Percentiles rank a stretch among this genome's conserved stretches.
These are phyloP conservation scores for Drosophila santomea DNA, from an alignment of 1,140 invertebrate species.

Conservation along the genomic window DNA sequence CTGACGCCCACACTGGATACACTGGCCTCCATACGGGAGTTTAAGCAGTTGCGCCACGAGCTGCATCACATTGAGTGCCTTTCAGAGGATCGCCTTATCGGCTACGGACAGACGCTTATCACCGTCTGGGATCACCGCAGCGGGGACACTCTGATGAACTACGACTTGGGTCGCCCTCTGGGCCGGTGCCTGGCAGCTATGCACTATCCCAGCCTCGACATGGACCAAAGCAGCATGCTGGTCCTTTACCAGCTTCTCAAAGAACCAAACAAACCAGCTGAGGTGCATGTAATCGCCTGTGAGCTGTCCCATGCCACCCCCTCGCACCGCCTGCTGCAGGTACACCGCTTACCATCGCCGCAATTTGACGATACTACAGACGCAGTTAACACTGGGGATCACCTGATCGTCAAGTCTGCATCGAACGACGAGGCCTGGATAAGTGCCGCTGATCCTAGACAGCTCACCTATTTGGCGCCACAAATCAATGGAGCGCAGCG, in stretches of 20 bases:
- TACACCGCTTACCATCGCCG: constrained; percentile 55
- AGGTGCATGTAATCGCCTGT: constrained; percentile 72
- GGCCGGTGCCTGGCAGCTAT: constrained; percentile 69
- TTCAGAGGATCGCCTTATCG: constrained; percentile 75
- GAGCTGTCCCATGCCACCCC: constrained; percentile 70
- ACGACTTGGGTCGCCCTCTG: constrained; percentile 65
- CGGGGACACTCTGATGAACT: constrained; percentile 79
- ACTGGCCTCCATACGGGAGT: constrained; percentile 79
- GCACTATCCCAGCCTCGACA: constrained; percentile 69
- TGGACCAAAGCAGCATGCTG: constrained; percentile 72
- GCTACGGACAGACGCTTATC: constrained; percentile 67
- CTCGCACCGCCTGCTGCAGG: constrained; percentile 64
- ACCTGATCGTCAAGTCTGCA: constrained; percentile 59
- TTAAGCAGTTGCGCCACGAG: constrained; percentile 73
- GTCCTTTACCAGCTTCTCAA: constrained; percentile 64
- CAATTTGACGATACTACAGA: constrained; percentile 50
- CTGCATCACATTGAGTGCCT: constrained; percentile 71
- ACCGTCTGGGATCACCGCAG: constrained; percentile 84
- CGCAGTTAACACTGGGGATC: constrained; percentile 70
- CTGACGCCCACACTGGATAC: constrained; percentile 76
- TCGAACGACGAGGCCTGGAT: constrained; percentile 71
- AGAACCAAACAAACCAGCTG: constrained; percentile 13
- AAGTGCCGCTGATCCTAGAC: constrained; percentile 59
- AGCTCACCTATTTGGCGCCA: constrained; percentile 61
- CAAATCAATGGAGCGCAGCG: constrained; percentile 48